Base-by-base conservation (phyloP, 2,888 invertebrate species). In the Rhagonycha lutea region DNA sequence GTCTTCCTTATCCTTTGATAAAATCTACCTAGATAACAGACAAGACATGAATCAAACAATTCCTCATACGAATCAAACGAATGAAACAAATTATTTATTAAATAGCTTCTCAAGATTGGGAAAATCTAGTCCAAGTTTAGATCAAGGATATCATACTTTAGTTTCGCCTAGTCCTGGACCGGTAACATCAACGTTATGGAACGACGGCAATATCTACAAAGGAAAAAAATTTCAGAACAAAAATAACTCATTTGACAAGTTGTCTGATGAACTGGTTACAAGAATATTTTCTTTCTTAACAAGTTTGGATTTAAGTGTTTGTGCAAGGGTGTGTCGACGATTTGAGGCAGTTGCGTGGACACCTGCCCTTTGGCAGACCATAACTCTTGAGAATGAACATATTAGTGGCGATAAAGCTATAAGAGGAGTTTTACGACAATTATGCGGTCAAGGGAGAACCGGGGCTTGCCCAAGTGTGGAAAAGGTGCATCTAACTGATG, bases 131-230 rank as follows among this genome's bases (percentile, higher is more conserved):
- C 92, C 94, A 62, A 93, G 92, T 83, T 89, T 94, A 61, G 95
- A 95, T 87, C 94, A 95, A 86, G 95, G 95, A 1, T 95, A 95
- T 88, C 95, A 95, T 82, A 95, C 95, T 8, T 88, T 95, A 74
- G 93, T 94, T 0, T 90, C 91, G 18, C 90, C 91, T 65, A 90
- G 90, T 81, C 90, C 90, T 4, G 88, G 87, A n/a, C 86, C 87
- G 10, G 83, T 87, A 11, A 87, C 87, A 32, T 86, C 88, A 3
- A 85, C 85, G 74, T 83, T 86, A 71, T 88, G 87, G 87, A 86
- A 84, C 26, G 87, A 88, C 69, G 86, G 85, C 18, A 85, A 85
- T 74, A 79, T 85, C 10, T 86, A 84, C 79, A 86, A 86, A 79
- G 85, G 84, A 9, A 85, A 85, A 73, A 82, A 84, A 75, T 76